Evolutionary conservation across 2,797 vertebrate species (phyloP).

Genomic region (Macropodus opercularis): DNA sequence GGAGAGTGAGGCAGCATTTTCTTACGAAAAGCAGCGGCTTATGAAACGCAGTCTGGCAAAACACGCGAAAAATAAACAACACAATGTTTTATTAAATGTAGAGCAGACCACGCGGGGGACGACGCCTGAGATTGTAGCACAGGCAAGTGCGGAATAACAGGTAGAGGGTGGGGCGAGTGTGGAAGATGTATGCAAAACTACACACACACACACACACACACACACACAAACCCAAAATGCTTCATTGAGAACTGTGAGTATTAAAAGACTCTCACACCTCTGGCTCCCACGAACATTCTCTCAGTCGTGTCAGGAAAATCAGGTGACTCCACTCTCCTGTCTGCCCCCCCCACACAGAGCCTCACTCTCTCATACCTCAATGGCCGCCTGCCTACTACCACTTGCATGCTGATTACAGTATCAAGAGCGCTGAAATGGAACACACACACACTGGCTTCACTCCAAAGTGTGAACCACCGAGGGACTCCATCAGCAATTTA

Average conservation of each 20-base stretch:
- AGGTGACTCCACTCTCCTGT: conserved; percentile 63
- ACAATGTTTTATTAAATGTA: conserved; percentile 18
- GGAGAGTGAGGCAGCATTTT: conserved; percentile 12
- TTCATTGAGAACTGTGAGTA: conserved; percentile 28
- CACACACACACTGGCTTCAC: conserved; percentile 64
- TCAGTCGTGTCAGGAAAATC: conserved; percentile 68
- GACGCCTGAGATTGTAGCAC: conserved; percentile 5
- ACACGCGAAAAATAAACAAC: conserved; percentile 20
- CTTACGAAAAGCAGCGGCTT: not conserved
- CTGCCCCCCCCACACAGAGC: conserved; percentile 34
- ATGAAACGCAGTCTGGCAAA: conserved; percentile 9
- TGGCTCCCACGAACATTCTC: conserved; percentile 41
- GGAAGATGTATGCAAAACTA: conserved; percentile 1
- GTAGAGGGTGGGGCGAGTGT: conserved; percentile 3
- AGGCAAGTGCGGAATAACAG: conserved; percentile 5
- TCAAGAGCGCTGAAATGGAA: conserved; percentile 68
- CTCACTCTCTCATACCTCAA: conserved; percentile 65
- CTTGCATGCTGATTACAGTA: conserved; percentile 73
- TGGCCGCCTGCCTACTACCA: conserved; percentile 50
- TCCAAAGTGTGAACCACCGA: conserved; percentile 57
- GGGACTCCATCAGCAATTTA: conserved; percentile 60
- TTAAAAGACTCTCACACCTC: conserved; percentile 36
- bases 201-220: not conserved
- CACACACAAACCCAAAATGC: conserved; percentile 15
- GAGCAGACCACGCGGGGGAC: conserved; percentile 26